A percentile compares a stretch with the other conserved stretches of the same genome.
These are phyloP conservation scores for Semotilus atromaculatus DNA, from an alignment of 2,797 vertebrate genomes.

Conservation along the genomic window DNA sequence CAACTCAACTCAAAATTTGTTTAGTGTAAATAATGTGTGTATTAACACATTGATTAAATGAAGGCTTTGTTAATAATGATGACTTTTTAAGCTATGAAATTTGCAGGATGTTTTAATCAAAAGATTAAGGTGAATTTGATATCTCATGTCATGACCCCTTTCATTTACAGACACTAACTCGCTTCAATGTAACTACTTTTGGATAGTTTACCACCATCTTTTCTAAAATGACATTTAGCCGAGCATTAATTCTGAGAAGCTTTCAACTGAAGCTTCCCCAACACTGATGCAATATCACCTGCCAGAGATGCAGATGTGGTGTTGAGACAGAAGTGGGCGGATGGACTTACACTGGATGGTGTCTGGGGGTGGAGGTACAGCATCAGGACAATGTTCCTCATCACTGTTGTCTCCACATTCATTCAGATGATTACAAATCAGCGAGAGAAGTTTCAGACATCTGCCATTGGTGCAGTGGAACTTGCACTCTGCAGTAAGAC, in stretches of 20 bases:
- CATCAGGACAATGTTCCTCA: conserved; percentile 84
- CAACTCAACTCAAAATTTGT: too few relatives aligned
- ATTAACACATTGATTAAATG: not conserved
- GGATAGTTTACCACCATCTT: not conserved
- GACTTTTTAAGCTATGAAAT: not conserved
- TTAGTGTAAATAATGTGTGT: not conserved
- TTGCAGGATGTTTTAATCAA: not conserved
- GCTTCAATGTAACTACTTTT: not conserved
- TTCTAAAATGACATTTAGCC: not conserved
- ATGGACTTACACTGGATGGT: conserved; percentile 67
- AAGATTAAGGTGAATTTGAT: not conserved
- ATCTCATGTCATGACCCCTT: not conserved
- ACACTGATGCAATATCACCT: conserved; percentile 19
- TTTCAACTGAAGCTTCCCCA: conserved; percentile 6
- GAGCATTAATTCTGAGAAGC: not conserved
- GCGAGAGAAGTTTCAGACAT: conserved; percentile 83
- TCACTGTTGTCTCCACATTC: conserved; percentile 87
- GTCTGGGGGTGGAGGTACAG: conserved; percentile 83
- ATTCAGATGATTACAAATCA: conserved; percentile 87
- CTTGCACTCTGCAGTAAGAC: conserved; percentile 82
- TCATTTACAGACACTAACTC: not conserved
- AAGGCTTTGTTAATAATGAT: not conserved
- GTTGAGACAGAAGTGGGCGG: conserved; percentile 1
- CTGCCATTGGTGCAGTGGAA: conserved; percentile 87
- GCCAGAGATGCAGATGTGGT: conserved; percentile 16